A percentile compares a stretch with the other conserved stretches of the same genome.
These are phyloP conservation scores for Rhizoglyphus robini DNA, from an alignment of 1,140 invertebrate species.

Conservation along the genomic window DNA sequence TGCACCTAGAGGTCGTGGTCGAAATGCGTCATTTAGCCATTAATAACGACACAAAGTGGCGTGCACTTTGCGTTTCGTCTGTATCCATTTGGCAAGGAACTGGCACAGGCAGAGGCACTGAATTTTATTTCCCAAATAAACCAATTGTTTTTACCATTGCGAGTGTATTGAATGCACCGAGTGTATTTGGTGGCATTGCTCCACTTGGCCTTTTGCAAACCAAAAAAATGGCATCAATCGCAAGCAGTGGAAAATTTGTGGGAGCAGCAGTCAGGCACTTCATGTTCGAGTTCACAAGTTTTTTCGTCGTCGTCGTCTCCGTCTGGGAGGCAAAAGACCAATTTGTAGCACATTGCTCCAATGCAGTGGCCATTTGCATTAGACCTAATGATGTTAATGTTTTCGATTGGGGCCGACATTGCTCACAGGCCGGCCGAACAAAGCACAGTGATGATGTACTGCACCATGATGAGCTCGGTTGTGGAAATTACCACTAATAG, in stretches of 20 bases:
- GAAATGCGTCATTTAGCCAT: slow-evolving; percentile 7
- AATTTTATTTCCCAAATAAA: too few relatives aligned
- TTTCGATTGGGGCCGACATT: slow-evolving; percentile 1
- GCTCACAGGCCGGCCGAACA: too few relatives aligned
- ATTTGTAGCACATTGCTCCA: not conserved
- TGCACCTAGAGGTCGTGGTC: not conserved
- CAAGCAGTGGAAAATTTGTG: too few relatives aligned
- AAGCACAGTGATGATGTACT: slow-evolving; percentile 1
- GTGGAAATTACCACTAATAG: not conserved
- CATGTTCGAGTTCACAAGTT: not conserved
- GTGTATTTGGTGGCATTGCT: not conserved
- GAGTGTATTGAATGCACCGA: not conserved
- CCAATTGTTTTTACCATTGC: not conserved
- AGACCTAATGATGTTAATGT: slow-evolving; percentile 8
- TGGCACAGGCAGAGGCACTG: too few relatives aligned
- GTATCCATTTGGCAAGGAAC: too few relatives aligned
- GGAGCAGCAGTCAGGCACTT: not conserved
- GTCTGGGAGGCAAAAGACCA: not conserved
- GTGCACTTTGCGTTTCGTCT: too few relatives aligned
- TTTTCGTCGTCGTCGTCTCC: not conserved
- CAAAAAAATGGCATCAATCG: not conserved
- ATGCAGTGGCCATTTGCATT: not conserved
- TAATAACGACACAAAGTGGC: slow-evolving; percentile 7
- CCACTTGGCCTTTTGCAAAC: not conserved
- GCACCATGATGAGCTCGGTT: slow-evolving; percentile 3